phyloP scores from a whole-genome alignment of 2,797 vertebrate genomes.

The Alectoris magna region DNA sequence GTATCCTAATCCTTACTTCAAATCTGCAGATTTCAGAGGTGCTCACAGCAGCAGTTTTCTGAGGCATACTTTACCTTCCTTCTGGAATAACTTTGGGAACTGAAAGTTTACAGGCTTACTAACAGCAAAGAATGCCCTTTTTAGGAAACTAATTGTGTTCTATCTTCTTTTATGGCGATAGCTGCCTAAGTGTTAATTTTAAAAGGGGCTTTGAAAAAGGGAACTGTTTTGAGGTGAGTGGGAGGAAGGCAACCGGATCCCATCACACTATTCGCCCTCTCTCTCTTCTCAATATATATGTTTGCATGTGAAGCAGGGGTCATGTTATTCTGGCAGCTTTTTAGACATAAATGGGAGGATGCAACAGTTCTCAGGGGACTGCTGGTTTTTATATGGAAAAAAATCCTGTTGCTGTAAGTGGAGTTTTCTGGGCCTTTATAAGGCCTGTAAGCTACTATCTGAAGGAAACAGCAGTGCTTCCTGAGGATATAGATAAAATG shows the following conservation, averaged over 20 bases:
- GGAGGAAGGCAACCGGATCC: neutral
- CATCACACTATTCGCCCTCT: neutral
- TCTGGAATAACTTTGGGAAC: neutral
- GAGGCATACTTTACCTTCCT: neutral
- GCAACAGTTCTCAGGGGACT: neutral
- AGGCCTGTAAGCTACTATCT: neutral
- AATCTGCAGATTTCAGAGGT: constrained; percentile 4
- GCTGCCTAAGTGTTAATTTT: neutral
- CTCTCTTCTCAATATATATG: neutral
- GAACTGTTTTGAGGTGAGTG: neutral
- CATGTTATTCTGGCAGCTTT: neutral
- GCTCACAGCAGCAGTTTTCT: neutral
- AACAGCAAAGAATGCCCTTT: constrained; percentile 8
- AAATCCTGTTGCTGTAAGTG: neutral
- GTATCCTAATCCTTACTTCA: neutral
- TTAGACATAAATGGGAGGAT: neutral
- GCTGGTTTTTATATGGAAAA: neutral
- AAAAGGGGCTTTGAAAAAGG: neutral
- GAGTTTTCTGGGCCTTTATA: neutral
- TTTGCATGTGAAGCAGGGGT: neutral
- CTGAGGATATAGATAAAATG: neutral
- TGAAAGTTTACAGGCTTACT: neutral
- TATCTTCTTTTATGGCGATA: neutral
- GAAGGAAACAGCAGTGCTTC: neutral
- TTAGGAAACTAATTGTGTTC: constrained; percentile 17